These are phyloP conservation scores for Clunio marinus DNA, from an alignment of 2,888 invertebrate genomes.

Conservation along the genomic window DNA sequence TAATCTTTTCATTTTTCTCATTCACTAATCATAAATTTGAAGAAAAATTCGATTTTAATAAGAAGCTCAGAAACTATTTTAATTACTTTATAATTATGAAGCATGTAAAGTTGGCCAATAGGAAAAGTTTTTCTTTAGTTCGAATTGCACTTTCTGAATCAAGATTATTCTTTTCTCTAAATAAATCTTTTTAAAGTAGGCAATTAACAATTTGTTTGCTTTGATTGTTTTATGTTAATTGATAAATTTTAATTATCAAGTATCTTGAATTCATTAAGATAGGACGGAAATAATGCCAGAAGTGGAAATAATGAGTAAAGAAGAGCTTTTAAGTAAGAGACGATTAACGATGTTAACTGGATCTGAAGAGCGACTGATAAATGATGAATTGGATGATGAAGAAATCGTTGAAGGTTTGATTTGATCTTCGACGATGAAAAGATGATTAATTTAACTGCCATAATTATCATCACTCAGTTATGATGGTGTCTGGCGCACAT, in stretches of 20 bases:
- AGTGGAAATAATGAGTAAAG: constrained; percentile 27
- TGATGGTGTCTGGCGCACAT: constrained; percentile 43
- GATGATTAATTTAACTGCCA: background rate
- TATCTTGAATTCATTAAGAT: constrained; percentile 33
- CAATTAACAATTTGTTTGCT: background rate
- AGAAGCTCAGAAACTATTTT: background rate
- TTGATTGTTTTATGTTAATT: background rate
- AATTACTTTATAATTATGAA: background rate
- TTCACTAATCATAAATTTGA: background rate
- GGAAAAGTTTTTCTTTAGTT: background rate
- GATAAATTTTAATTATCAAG: constrained; percentile 18
- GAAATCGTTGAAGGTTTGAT: constrained; percentile 38
- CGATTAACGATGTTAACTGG: constrained; percentile 48
- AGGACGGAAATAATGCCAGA: background rate
- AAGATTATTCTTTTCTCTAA: constrained; percentile 27
- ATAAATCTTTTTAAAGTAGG: background rate
- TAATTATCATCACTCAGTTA: background rate
- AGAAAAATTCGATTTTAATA: background rate
- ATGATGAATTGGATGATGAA: constrained; percentile 40
- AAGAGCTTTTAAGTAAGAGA: constrained; percentile 43
- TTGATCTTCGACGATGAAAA: background rate
- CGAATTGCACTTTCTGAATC: background rate
- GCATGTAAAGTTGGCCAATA: background rate
- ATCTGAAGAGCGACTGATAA: constrained; percentile 45
- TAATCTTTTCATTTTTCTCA: background rate